Conservation (phyloP, 2,797 vertebrate genomes). For the Microctenopoma lineatum region DNA sequence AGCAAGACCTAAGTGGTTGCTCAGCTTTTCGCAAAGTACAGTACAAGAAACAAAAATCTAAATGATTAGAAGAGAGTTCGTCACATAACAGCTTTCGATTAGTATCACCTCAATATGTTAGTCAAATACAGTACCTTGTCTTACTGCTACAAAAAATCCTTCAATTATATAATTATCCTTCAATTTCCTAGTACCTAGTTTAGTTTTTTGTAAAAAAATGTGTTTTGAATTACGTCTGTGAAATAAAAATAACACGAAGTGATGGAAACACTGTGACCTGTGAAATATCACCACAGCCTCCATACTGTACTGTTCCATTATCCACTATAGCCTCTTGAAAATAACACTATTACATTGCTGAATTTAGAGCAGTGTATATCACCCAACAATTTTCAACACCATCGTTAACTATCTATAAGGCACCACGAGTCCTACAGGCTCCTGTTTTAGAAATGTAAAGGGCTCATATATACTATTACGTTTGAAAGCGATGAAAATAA, state of each 20-base stretch:
- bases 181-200: no score
- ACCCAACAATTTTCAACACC: conserved; percentile 45
- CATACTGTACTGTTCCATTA: conserved; percentile 14
- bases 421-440: background rate
- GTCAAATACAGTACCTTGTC: background rate
- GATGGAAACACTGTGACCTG: conserved; percentile 27
- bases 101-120: background rate
- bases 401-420: conserved; percentile 32
- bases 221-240: background rate
- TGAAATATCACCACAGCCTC: conserved; percentile 26
- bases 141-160: background rate
- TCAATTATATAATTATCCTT: no score
- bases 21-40: no score
- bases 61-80: conserved; percentile 3
- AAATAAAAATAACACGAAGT: conserved; percentile 40
- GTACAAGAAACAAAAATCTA: background rate
- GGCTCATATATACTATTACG: background rate
- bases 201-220: background rate
- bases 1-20: conserved; percentile 2
- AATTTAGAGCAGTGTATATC: conserved; percentile 42
- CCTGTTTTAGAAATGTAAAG: conserved; percentile 27
- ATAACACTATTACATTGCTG: conserved; percentile 33
- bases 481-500: background rate
- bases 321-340: conserved; percentile 28
- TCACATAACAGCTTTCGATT: background rate